Evolutionary conservation across 1,140 invertebrate genomes (phyloP), one percentile per base, ranked within the genome.

Genomic region (Gonioctena quinquepunctata): DNA sequence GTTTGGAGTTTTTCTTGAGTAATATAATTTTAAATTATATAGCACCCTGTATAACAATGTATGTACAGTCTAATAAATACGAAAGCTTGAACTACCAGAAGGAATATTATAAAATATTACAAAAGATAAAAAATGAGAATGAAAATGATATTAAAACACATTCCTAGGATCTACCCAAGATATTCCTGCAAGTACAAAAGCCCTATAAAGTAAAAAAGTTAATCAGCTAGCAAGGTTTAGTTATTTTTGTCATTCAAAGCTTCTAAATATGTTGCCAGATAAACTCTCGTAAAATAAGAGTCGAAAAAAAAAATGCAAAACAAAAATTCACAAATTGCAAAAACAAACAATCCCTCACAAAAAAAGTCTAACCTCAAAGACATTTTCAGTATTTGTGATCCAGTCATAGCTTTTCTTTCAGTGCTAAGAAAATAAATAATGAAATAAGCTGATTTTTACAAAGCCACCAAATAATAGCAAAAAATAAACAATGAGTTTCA

Each of bases 351-450:
- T 72, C 64, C 70, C 70, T 65, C 60, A 72, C 56, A 65, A 64
- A 70, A 75, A 63, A 68, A 69, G 69, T 74, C 78, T 76, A 80
- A 83, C 81, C 81, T 82, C 79, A 82, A 70, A 59, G 81, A 82
- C 81, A 82, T 82, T 75, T 77, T 82, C 74, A 82, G 80, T 71
- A 63, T 85, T 84, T 70, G 86, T 79, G 77, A 85, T 83, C 86
- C 86, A 82, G 75, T 86, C 84, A 80, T 85, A 81, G 77, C 83
- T 83, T 66, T 83, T 72, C 77, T 85, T 80, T 83, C 85, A 78
- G 68, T 80, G 83, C 81, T 84, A 84, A 26, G 77, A 61, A 61
- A 27, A 61, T n/a, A 61, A 16, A 13, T 18, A 61, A 54, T 54
- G 4, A 7, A 61, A 61, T 42, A 42, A 42, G 33, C 33, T 42